A percentile compares a stretch with the other conserved stretches of the same genome.
phyloP scores from a whole-genome alignment of 2,113 vertebrate species.

The Clarias magur region DNA sequence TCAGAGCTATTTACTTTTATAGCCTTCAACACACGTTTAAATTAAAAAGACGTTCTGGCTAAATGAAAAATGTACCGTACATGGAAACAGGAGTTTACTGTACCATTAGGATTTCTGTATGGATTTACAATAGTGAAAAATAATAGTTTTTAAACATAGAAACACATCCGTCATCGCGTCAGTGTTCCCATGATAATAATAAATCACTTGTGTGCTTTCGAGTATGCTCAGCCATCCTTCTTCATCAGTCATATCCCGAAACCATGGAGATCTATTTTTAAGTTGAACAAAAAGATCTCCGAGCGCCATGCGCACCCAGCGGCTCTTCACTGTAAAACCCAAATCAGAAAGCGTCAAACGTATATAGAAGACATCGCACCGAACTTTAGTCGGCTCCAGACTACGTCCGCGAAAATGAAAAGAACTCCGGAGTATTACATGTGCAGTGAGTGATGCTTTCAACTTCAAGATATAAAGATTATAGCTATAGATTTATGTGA shows the following conservation, averaged over 20 bases:
- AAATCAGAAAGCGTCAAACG: not conserved
- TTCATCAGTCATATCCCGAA: slow-evolving; percentile 19
- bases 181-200: not conserved
- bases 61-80: not conserved
- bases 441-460: not conserved
- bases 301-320: not conserved
- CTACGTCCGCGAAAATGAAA: not conserved
- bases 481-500: not conserved
- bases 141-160: slow-evolving; percentile 2
- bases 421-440: not conserved
- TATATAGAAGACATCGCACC: not conserved
- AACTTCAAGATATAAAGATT: not conserved
- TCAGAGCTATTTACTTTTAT: not conserved
- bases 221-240: slow-evolving; percentile 5
- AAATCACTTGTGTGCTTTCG: not conserved
- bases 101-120: not conserved
- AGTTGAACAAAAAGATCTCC: slow-evolving; percentile 2
- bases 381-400: not conserved
- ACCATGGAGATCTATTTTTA: slow-evolving; percentile 30
- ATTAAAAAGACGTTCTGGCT: not conserved
- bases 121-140: not conserved
- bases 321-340: slow-evolving; percentile 4
- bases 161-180: slow-evolving; percentile 6
- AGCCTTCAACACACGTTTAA: not conserved
- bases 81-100: not conserved